Conservation (phyloP, 2,797 vertebrate genomes). For the Pipistrellus pygmaeus region DNA sequence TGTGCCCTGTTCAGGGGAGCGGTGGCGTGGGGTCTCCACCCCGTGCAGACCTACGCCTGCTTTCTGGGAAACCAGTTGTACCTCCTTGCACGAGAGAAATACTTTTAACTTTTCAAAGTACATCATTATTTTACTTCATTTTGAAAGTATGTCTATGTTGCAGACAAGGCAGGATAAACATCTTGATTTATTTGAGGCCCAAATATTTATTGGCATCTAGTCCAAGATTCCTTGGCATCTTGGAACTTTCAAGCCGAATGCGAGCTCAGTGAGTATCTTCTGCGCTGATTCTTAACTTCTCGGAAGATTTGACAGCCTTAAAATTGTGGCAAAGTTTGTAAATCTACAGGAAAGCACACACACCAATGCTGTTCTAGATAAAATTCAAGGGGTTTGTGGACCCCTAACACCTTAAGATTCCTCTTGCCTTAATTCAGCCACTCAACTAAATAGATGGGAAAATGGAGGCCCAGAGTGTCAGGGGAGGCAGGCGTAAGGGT, state of each 20-base stretch:
- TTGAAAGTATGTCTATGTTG: constrained; percentile 36
- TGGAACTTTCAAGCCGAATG: constrained; percentile 17
- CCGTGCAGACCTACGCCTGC: neutral
- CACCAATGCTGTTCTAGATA: neutral
- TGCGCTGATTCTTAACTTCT: neutral
- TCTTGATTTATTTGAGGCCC: constrained; percentile 55
- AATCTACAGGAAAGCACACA: constrained; percentile 6
- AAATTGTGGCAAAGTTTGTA: neutral
- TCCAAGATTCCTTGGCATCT: constrained; percentile 58
- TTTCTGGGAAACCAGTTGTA: neutral
- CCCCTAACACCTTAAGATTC: neutral
- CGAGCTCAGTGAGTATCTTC: neutral
- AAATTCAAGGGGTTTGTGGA: neutral
- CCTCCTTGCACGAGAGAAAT: neutral
- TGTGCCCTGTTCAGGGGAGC: constrained; percentile 3
- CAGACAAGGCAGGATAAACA: constrained; percentile 49
- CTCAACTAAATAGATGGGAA: neutral
- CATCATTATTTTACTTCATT: constrained; percentile 17
- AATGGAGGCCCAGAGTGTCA: neutral
- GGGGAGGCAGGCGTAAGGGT: neutral
- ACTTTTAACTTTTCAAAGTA: constrained; percentile 52
- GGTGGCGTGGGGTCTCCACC: neutral
- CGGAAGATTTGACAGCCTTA: neutral
- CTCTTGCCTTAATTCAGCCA: neutral
- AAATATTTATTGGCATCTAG: constrained; percentile 52